Evolutionary conservation across 1,140 invertebrate genomes (phyloP), one percentile per base, ranked within the genome.

Genomic region (Anastrepha obliqua): DNA sequence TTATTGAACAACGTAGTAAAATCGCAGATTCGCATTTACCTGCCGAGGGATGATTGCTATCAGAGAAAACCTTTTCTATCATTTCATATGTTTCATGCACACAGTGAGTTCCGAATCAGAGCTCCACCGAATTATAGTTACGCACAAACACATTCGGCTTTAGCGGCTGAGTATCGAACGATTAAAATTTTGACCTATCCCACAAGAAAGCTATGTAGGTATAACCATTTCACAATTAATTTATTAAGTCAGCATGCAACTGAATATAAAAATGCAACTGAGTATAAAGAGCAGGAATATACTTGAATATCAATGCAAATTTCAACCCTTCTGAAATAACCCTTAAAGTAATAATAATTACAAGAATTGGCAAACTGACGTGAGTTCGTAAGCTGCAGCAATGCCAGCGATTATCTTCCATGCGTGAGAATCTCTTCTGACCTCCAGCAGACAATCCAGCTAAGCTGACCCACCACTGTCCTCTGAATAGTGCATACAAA

Each of bases 251-350:
- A 4, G 8, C 0, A 67, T 2, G 65, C 1, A 15, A 20, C 20
- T 11, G 29, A n/a, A 42, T 42, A 67, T 67, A 3, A 39, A 67
- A 42, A 13, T 39, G 7, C 7, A 8, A n/a, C n/a, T n/a, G n/a
- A n/a, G n/a, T n/a, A 11, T 29, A 0, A 67, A 67, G 39, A 67
- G 65, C 8, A 67, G 65, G 3, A 67, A 39, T 5, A 67, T 11
- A 39, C 39, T 67, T 39, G 39, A 13, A 67, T 29, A 67, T 67
- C 29, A 67, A 9, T 67, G 39, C 8, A 13, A 67, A 67, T 0
- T 67, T n/a, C 65, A 67, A 67, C 65, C 65, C 65, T 67, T 20
- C 20, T 20, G 62, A 6, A 64, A 20, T 64, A 64, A 64, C 62
- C 62, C 62, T 64, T 64, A 64, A n/a, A n/a, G n/a, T n/a, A n/a